phyloP scores from a whole-genome alignment of 2,888 invertebrate genomes.

The Amiota communis region DNA sequence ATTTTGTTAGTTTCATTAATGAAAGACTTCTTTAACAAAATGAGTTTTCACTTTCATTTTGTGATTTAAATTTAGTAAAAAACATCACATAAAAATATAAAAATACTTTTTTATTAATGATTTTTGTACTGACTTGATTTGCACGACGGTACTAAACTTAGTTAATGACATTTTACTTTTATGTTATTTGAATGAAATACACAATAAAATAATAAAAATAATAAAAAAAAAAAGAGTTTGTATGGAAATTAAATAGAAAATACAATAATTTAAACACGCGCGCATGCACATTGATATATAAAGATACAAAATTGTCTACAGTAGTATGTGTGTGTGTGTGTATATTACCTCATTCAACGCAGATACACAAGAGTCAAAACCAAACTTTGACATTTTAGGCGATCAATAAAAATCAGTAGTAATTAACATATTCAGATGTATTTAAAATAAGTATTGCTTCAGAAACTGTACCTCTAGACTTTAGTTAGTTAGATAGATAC shows the following conservation, averaged over 20 bases:
- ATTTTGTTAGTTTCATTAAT: too few relatives aligned
- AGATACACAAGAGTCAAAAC: constrained; percentile 51
- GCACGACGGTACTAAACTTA: constrained; percentile 1
- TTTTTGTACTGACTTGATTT: not conserved
- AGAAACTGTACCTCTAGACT: constrained; percentile 58
- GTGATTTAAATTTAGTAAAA: not conserved
- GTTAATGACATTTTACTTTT: too few relatives aligned
- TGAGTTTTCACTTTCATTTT: not conserved
- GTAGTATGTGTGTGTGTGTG: constrained; percentile 34
- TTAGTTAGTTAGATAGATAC: constrained; percentile 32
- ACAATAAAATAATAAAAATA: not conserved
- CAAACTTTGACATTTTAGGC: constrained; percentile 63
- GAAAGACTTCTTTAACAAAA: not conserved
- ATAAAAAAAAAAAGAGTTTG: constrained; percentile 6
- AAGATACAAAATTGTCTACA: not conserved
- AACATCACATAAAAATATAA: too few relatives aligned
- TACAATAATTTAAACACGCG: not conserved
- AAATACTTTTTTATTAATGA: too few relatives aligned
- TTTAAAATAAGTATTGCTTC: constrained; percentile 3
- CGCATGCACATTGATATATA: not conserved
- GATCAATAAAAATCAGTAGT: constrained; percentile 64
- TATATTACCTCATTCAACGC: constrained; percentile 59
- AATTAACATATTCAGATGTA: constrained; percentile 55
- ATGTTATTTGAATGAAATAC: not conserved
- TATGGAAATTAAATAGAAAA: constrained; percentile 23